Percentiles rank a stretch among this genome's conserved stretches.
These are phyloP conservation scores for Alethe diademata DNA, from an alignment of 2,113 vertebrate species.

Conservation along the genomic window DNA sequence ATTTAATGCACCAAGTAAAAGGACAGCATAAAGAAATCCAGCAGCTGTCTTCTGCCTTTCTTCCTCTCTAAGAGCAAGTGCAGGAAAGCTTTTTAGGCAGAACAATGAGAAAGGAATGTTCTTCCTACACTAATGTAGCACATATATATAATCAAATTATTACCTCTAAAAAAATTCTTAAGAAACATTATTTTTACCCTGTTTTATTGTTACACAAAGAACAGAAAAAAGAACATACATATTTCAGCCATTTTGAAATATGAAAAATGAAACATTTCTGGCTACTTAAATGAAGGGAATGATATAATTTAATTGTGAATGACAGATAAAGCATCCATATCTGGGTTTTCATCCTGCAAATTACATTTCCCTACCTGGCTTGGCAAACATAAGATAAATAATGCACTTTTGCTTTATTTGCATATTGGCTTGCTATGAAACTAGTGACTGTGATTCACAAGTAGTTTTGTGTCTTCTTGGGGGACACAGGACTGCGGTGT, in stretches of 20 bases:
- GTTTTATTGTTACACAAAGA: neutral
- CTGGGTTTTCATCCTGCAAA: neutral
- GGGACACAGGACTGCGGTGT: neutral
- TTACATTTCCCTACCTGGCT: neutral
- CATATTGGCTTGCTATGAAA: neutral
- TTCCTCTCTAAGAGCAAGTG: neutral
- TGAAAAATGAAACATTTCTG: neutral
- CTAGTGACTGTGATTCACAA: neutral
- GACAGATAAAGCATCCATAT: neutral
- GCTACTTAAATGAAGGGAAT: neutral
- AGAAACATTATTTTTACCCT: neutral
- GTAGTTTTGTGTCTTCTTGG: neutral
- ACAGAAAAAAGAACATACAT: neutral
- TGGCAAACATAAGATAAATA: slow-evolving; percentile 16
- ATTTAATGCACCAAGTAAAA: neutral
- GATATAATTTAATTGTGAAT: neutral
- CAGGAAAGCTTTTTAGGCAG: neutral
- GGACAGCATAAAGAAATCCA: neutral
- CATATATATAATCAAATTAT: neutral
- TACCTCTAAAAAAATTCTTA: neutral
- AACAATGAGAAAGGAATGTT: neutral
- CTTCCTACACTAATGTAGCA: neutral
- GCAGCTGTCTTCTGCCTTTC: neutral
- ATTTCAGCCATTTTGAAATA: neutral
- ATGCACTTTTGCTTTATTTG: neutral